phyloP scores from a whole-genome alignment of 2,797 vertebrate genomes.

The Leptodactylus fallax region DNA sequence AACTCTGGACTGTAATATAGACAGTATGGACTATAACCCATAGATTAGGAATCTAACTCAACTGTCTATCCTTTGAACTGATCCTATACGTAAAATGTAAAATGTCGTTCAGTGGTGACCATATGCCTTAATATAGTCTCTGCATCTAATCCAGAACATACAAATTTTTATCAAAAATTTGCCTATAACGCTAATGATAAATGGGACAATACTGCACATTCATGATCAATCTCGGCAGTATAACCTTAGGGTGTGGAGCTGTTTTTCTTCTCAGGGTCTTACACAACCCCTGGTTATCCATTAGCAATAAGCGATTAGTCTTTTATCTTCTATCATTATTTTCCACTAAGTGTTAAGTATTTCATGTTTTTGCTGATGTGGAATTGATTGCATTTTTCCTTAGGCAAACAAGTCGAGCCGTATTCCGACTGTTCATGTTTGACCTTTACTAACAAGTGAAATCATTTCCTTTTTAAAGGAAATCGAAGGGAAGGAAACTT shows the following conservation, averaged over 20 bases:
- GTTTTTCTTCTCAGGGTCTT: not conserved
- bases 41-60: too few relatives aligned
- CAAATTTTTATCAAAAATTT: too few relatives aligned
- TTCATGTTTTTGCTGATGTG: conserved; percentile 35
- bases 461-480: conserved; percentile 72
- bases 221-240: not conserved
- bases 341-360: conserved; percentile 24
- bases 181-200: too few relatives aligned
- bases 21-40: too few relatives aligned
- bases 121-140: too few relatives aligned
- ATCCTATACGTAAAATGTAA: not conserved
- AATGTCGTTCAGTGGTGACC: not conserved
- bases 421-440: conserved; percentile 66
- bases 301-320: not conserved
- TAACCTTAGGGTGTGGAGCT: too few relatives aligned
- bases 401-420: conserved; percentile 24
- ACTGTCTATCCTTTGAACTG: not conserved
- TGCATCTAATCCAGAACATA: too few relatives aligned
- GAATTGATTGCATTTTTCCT: conserved; percentile 42
- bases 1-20: too few relatives aligned
- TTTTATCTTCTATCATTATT: not conserved
- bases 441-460: conserved; percentile 67
- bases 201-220: not conserved
- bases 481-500: conserved; percentile 74
- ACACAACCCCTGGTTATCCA: not conserved